These are phyloP conservation scores for Ceyx cyanopectus DNA, from an alignment of 2,113 vertebrate genomes.

Conservation along the genomic window DNA sequence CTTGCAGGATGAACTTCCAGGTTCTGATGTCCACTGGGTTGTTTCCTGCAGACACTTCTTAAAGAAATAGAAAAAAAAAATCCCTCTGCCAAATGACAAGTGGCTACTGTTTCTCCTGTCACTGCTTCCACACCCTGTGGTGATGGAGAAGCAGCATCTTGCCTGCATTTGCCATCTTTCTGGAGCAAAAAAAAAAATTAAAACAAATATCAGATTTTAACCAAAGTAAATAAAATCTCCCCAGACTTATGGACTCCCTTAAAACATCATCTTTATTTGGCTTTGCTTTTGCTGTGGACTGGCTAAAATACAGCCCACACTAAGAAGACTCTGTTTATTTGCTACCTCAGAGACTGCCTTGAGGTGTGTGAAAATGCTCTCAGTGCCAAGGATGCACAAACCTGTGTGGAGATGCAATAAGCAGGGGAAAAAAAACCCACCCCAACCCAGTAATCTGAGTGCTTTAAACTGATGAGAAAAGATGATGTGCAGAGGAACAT, in stretches of 20 bases:
- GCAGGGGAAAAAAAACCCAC: background rate
- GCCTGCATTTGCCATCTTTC: background rate
- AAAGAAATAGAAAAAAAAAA: background rate
- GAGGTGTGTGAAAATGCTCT: conserved; percentile 13
- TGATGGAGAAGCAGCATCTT: background rate
- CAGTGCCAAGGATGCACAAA: conserved; percentile 26
- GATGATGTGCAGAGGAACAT: background rate
- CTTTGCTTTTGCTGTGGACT: conserved; percentile 6
- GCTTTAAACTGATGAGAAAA: conserved; percentile 5
- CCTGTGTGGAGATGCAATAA: background rate
- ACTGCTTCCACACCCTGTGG: background rate
- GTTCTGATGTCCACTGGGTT: background rate
- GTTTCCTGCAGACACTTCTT: background rate
- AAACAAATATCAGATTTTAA: background rate
- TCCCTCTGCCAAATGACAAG: background rate
- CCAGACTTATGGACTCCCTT: background rate
- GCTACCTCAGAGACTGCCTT: conserved; percentile 15
- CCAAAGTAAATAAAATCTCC: background rate
- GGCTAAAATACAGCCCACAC: background rate
- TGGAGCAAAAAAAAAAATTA: background rate
- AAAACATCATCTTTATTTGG: background rate
- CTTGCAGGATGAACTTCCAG: background rate
- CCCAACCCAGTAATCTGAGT: background rate
- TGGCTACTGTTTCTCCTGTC: background rate
- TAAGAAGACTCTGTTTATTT: conserved; percentile 2